Base-by-base conservation (phyloP, 2,888 invertebrate genomes). In the Tetramorium bicarinatum region DNA sequence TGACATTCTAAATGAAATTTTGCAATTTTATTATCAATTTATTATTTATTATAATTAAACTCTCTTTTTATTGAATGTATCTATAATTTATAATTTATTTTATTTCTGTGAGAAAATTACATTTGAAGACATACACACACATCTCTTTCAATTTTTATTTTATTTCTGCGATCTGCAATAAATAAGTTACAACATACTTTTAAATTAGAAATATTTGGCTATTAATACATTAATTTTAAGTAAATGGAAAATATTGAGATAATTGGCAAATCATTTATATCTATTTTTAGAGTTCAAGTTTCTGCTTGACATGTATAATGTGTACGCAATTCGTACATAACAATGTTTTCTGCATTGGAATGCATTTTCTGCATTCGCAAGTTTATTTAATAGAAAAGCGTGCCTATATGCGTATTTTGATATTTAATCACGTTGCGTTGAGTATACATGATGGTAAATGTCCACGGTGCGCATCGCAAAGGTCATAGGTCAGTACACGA, bases 401-500 rank as follows among this genome's bases (percentile, higher is more conserved):
- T 38, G 29, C 3, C 18, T 21, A 13, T 41, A 21, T 15, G 25
- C 56, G 38, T 77, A 21, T 71, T 59, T 38, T 18, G 72, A 79
- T 56, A 56, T 79, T 77, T 56, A 79, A 79, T 80, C 44, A n/a
- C 38, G 18, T 49, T 71, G 72, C 67, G 11, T 67, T 59, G 0
- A 6, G 13, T 71, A 80, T 49, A 25, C 34, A 47, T 13, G 34
- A 49, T 2, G 8, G 52, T 44, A 72, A 61, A 71, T 71, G 13
- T 47, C 21, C 47, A 79, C 13, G 44, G 11, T n/a, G 41, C 25
- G 44, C 69, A 71, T 47, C 9, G 47, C n/a, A 80, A 80, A 80
- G 59, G 72, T 71, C 79, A 71, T 13, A 80, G 38, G 59, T 80
- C 21, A 38, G 38, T 56, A 47, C 59, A 47, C 21, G 56, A 71